Conservation (phyloP, 2,797 vertebrate genomes). For the Rhincodon typus region DNA sequence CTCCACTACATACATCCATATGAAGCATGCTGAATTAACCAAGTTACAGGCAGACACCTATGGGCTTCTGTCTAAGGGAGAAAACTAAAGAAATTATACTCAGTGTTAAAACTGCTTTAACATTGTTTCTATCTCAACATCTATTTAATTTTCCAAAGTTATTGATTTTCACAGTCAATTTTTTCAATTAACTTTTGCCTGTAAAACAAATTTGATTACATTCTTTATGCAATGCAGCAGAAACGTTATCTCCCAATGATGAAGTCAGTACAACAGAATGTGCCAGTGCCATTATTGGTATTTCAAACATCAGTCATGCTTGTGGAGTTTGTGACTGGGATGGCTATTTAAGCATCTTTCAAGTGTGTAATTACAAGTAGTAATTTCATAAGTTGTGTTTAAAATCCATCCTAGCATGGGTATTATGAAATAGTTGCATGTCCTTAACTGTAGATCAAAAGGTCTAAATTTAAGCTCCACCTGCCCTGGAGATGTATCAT, state of each 20-base stretch:
- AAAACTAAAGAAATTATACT: background rate
- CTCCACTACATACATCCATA: background rate
- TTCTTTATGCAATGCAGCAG: background rate
- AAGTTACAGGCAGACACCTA: background rate
- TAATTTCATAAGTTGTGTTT: background rate
- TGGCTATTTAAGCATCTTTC: background rate
- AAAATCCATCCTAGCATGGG: too few relatives aligned
- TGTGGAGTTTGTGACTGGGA: background rate
- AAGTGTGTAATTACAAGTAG: background rate
- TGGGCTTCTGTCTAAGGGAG: background rate
- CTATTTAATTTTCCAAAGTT: background rate
- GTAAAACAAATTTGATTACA: background rate
- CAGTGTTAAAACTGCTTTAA: too few relatives aligned
- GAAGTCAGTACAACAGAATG: background rate
- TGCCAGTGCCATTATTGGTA: background rate
- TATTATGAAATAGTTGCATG: too few relatives aligned
- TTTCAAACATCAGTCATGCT: background rate
- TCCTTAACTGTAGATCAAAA: too few relatives aligned
- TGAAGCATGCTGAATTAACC: background rate
- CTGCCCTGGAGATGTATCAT: too few relatives aligned
- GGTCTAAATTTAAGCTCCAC: too few relatives aligned
- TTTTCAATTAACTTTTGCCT: background rate
- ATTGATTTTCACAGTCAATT: background rate
- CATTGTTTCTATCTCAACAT: background rate
- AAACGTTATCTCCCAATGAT: background rate